Base-by-base conservation (phyloP, 2,113 vertebrate genomes). In the Coracopsis vasa region DNA sequence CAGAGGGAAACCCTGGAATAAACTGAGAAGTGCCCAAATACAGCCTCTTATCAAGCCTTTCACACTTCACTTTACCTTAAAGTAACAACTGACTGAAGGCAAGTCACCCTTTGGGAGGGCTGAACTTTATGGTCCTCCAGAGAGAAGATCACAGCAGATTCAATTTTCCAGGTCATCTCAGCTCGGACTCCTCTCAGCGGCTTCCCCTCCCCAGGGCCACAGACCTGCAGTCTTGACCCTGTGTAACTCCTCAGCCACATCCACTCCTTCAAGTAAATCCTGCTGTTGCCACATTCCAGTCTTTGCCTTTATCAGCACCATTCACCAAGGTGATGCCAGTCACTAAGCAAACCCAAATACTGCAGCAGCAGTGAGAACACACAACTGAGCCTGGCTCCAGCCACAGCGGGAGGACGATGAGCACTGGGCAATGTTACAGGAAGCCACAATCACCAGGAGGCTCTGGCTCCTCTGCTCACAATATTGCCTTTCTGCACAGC, bases 1-100 rank as follows among this genome's bases (percentile, higher is more conserved):
- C 1, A 13, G 80, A 66, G 84, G 74, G 92, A 74, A 94, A 90
- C 45, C 87, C 81, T 86, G 58, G 71, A 92, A 95, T 73, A 87
- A 92, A 73, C 45, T 8, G 25, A 13, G 48, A 94, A 66, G 78
- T 81, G 73, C 65, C 84, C 31, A 21, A 67, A 41, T 14, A 19
- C 70, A 61, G 80, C 35, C 24, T 81, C 10, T 66, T 66, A 66
- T 64, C 31, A 73, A 77, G 62, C 9, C 77, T 48, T 62, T 77
- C 28, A 70, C 54, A 56, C 35, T 62, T 39, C 0, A 2, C 18
- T 86, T 78, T 53, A 42, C 17, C 64, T 54, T 25, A 39, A 70
- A 88, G 29, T 27, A 85, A 84, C 56, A n/a, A 47, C 37, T 67
- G 50, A 37, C 50, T 37, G 78, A 54, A 47, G 2, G 27, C 21